Evolutionary conservation across 37 sponge, comb jelly and placozoan species (phyloP).

Genomic region (Eunapius fragilis): DNA sequence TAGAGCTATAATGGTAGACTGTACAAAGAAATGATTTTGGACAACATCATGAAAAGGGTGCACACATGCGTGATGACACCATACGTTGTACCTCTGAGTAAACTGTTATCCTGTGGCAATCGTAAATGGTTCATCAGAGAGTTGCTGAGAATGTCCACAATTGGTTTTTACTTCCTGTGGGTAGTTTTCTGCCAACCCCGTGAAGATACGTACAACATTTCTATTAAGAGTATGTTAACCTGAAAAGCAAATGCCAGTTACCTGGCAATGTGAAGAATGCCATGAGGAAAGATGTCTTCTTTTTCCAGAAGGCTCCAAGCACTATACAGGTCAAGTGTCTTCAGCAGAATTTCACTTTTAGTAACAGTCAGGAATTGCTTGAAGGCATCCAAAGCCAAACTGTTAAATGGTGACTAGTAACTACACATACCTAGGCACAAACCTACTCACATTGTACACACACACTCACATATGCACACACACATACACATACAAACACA

Average conservation of each 20-base stretch:
- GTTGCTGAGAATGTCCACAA: conserved; percentile 68
- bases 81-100: conserved; percentile 99
- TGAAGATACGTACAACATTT: neutral
- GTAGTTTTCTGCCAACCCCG: conserved; percentile 58
- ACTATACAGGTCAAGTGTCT: conserved; percentile 50
- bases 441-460: neutral
- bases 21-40: too few relatives aligned
- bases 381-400: conserved; percentile 49
- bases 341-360: conserved; percentile 52
- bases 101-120: conserved; percentile 81
- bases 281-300: conserved; percentile 78
- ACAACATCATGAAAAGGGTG: too few relatives aligned
- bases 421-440: neutral
- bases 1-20: too few relatives aligned
- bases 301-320: conserved; percentile 68
- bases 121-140: conserved; percentile 84
- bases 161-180: conserved; percentile 34
- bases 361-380: conserved; percentile 49
- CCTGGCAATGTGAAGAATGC: conserved; percentile 66
- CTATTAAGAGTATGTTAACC: neutral
- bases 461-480: neutral
- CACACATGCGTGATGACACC: too few relatives aligned
- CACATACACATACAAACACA: neutral
- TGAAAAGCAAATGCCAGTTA: neutral
- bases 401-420: neutral